Conservation (phyloP, 2,888 invertebrate genomes). For the Holacanthella duospinosa region DNA sequence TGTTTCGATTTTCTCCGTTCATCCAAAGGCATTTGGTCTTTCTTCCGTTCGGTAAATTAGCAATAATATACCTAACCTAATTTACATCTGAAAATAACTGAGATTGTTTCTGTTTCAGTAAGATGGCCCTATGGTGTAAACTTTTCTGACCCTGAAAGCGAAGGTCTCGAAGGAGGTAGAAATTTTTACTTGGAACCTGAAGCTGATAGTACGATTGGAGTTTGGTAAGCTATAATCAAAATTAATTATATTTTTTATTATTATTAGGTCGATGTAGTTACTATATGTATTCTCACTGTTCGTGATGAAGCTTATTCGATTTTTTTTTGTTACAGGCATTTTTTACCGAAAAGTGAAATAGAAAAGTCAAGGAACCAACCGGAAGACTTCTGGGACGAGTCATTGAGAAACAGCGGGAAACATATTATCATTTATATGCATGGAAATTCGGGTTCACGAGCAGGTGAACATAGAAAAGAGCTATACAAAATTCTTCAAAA, state of each 20-base stretch:
- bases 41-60: slow-evolving; percentile 33
- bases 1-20: slow-evolving; percentile 28
- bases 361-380: slow-evolving; percentile 20
- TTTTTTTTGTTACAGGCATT: slow-evolving; percentile 23
- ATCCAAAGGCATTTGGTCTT: slow-evolving; percentile 35
- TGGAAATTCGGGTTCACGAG: slow-evolving; percentile 63
- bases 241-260: background rate
- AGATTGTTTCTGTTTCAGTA: slow-evolving; percentile 43
- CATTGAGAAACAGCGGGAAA: slow-evolving; percentile 45
- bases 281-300: slow-evolving; percentile 39
- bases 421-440: slow-evolving; percentile 59
- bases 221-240: slow-evolving; percentile 48
- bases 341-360: slow-evolving; percentile 31
- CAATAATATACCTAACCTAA: no score
- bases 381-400: slow-evolving; percentile 44
- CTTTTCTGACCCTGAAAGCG: slow-evolving; percentile 48
- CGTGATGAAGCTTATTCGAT: slow-evolving; percentile 40
- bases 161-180: slow-evolving; percentile 52
- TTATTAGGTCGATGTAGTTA: background rate
- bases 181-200: slow-evolving; percentile 57
- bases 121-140: slow-evolving; percentile 47
- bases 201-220: slow-evolving; percentile 48
- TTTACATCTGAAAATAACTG: slow-evolving; percentile 9
- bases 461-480: slow-evolving; percentile 58
- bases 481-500: slow-evolving; percentile 58